Percentiles rank a stretch among this genome's conserved stretches.
phyloP scores from a whole-genome alignment of 2,888 invertebrate genomes.

The Eueremaeus valkanovi region DNA sequence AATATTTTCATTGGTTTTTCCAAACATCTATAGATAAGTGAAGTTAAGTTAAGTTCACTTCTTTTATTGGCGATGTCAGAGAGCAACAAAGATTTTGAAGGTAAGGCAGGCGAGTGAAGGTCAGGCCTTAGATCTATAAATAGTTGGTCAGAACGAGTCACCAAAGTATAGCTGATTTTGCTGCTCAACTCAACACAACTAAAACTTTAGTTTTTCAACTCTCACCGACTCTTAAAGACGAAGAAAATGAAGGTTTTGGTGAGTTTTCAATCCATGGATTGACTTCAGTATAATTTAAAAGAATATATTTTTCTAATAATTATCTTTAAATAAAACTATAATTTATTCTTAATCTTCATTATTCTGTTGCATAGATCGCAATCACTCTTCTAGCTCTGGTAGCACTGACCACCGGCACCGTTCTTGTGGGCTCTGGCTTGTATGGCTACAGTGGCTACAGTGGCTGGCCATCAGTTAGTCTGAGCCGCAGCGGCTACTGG shows the following conservation, averaged over 20 bases:
- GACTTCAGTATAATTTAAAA: too few species aligned
- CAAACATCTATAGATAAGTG: too few species aligned
- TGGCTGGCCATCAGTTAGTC: background rate
- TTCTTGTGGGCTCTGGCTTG: background rate
- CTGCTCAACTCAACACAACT: background rate
- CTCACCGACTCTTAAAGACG: background rate
- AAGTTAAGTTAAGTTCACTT: background rate
- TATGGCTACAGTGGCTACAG: background rate
- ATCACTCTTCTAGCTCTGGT: background rate
- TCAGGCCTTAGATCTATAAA: background rate
- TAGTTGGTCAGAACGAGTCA: background rate
- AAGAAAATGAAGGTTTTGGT: constrained; percentile 31
- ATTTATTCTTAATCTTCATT: background rate
- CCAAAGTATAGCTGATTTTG: background rate
- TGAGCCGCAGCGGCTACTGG: background rate
- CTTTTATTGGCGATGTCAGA: background rate
- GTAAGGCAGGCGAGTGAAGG: background rate
- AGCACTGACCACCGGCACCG: background rate
- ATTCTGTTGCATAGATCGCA: constrained; percentile 2
- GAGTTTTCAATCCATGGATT: too few species aligned
- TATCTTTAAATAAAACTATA: background rate
- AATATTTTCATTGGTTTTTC: too few species aligned
- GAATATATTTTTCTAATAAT: background rate
- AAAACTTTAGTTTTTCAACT: background rate
- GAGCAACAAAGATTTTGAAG: background rate